A percentile compares a stretch with the other conserved stretches of the same genome.
These are phyloP conservation scores for Patella pellucida DNA, from an alignment of 2,888 invertebrate genomes.

Conservation along the genomic window DNA sequence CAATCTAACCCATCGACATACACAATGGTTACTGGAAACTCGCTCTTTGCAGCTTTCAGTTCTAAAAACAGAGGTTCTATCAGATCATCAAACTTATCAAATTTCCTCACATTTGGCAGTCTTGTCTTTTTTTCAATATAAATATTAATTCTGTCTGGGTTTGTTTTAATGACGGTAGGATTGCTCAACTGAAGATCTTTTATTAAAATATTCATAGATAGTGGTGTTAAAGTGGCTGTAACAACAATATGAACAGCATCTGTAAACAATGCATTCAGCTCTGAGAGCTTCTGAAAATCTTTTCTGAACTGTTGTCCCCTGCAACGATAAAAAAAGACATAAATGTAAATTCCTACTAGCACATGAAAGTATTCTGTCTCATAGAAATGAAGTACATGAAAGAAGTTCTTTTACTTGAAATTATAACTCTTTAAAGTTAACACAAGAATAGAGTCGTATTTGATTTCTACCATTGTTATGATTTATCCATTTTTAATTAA, in stretches of 20 bases:
- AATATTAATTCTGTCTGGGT: slow-evolving; percentile 14
- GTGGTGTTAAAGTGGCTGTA: slow-evolving; percentile 14
- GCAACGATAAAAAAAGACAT: not conserved
- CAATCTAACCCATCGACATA: slow-evolving; percentile 13
- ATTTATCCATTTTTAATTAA: too few relatives aligned
- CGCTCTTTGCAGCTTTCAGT: not conserved
- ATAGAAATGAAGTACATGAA: too few relatives aligned
- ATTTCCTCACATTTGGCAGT: slow-evolving; percentile 17
- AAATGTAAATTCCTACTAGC: too few relatives aligned
- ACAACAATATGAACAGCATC: slow-evolving; percentile 13
- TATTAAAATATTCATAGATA: not conserved
- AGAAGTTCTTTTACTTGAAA: too few relatives aligned
- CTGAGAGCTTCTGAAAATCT: slow-evolving; percentile 8
- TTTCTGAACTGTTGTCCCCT: slow-evolving; percentile 17
- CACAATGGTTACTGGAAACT: slow-evolving; percentile 20
- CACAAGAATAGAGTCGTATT: too few relatives aligned
- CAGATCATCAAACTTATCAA: slow-evolving; percentile 18
- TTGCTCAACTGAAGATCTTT: not conserved
- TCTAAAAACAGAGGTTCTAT: slow-evolving; percentile 6
- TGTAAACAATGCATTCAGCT: slow-evolving; percentile 8
- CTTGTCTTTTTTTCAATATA: slow-evolving; percentile 11
- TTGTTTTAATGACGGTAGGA: not conserved
- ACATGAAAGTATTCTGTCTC: too few relatives aligned
- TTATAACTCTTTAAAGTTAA: too few relatives aligned
- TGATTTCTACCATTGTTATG: too few relatives aligned